These are phyloP conservation scores for Agrochola litura DNA, from an alignment of 2,888 invertebrate genomes.

Conservation along the genomic window DNA sequence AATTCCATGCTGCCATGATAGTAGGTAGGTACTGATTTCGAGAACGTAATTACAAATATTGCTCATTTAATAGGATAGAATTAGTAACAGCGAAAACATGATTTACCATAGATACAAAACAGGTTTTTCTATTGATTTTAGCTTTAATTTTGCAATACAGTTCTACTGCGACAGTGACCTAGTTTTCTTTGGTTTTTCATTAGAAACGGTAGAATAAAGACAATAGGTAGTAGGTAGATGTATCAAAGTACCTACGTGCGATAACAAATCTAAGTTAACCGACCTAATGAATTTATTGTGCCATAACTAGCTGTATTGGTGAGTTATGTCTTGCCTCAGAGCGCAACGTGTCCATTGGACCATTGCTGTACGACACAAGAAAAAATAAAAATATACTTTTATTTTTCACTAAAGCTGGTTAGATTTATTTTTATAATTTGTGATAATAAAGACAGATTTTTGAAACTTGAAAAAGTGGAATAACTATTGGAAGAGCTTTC, in stretches of 20 bases:
- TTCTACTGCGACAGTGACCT: not conserved
- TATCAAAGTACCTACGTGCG: constrained; percentile 49
- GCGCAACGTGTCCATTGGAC: constrained; percentile 75
- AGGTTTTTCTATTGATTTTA: not conserved
- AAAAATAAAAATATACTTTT: not conserved
- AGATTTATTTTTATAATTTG: not conserved
- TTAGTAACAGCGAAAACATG: not conserved
- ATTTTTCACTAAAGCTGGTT: not conserved
- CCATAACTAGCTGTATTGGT: constrained; percentile 86
- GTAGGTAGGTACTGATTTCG: too few species aligned
- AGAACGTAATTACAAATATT: too few species aligned
- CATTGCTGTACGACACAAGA: constrained; percentile 70
- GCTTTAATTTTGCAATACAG: not conserved
- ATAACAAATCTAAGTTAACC: constrained; percentile 87
- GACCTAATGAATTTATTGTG: constrained; percentile 88
- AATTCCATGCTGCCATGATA: too few species aligned
- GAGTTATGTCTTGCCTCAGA: constrained; percentile 78
- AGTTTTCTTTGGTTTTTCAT: not conserved
- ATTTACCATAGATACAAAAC: not conserved
- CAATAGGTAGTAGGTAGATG: constrained; percentile 7
- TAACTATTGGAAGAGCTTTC: not conserved
- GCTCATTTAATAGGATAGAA: too few species aligned
- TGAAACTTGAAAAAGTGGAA: not conserved
- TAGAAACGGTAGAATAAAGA: not conserved
- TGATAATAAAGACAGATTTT: not conserved